phyloP scores from a whole-genome alignment of 37 sponge, comb jelly and placozoan species.

The Halichondria panicea region DNA sequence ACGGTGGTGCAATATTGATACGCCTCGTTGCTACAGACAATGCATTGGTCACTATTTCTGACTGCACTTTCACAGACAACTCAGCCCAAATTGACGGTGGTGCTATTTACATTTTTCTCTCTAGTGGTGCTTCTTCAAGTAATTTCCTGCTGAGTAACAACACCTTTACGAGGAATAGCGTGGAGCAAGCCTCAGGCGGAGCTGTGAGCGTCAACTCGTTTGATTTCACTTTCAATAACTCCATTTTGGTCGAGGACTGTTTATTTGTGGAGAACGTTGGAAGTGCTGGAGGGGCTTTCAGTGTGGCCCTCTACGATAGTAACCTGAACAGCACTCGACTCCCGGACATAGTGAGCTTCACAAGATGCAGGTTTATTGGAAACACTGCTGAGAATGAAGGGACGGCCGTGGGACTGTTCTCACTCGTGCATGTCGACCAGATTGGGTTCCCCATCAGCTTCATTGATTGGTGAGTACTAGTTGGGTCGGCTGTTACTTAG shows the following conservation, averaged over 20 bases:
- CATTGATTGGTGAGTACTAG: slow-evolving; percentile 54
- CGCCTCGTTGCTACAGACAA: slow-evolving; percentile 3
- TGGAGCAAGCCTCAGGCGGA: slow-evolving; percentile 61
- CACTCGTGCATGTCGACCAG: slow-evolving; percentile 76
- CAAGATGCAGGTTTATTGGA: slow-evolving; percentile 30
- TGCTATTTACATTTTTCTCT: slow-evolving; percentile 60
- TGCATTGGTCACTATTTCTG: slow-evolving; percentile 25
- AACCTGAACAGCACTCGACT: slow-evolving; percentile 9
- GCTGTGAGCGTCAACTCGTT: slow-evolving; percentile 70
- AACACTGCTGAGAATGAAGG: slow-evolving; percentile 74
- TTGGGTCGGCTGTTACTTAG: not conserved
- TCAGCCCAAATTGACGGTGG: slow-evolving; percentile 72
- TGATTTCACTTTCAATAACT: slow-evolving; percentile 51
- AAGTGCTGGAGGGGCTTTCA: slow-evolving; percentile 77
- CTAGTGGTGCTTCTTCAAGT: slow-evolving; percentile 17
- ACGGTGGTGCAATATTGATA: slow-evolving; percentile 69
- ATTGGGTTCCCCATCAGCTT: slow-evolving; percentile 70
- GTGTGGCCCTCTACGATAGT: slow-evolving; percentile 71
- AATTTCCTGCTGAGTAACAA: slow-evolving; percentile 19
- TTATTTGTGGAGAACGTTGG: slow-evolving; percentile 45
- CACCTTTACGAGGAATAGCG: slow-evolving; percentile 36
- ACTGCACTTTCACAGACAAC: slow-evolving; percentile 43
- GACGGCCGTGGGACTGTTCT: slow-evolving; percentile 81
- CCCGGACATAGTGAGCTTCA: slow-evolving; percentile 56
- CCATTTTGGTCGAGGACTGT: slow-evolving; percentile 33